A percentile compares a stretch with the other conserved stretches of the same genome.
Evolutionary conservation across 2,888 invertebrate genomes (phyloP).

Genomic region (Mimachlamys varia): DNA sequence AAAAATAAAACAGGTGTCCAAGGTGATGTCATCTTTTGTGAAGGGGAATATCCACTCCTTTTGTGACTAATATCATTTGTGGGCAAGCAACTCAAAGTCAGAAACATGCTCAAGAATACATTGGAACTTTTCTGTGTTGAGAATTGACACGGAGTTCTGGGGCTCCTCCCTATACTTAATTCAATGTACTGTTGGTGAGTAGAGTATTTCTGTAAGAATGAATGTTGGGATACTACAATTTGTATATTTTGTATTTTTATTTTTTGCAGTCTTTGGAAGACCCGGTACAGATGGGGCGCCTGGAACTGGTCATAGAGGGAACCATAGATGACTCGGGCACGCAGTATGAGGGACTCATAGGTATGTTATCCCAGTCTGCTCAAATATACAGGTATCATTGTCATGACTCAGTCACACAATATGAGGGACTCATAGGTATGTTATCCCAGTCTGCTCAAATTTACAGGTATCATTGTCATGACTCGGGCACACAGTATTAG

Average conservation of each 20-base stretch:
- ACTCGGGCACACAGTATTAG: slow-evolving; percentile 76
- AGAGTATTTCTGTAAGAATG: not conserved
- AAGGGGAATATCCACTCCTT: no score
- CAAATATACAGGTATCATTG: no score
- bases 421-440: slow-evolving; percentile 80
- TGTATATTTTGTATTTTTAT: not conserved
- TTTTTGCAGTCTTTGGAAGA: slow-evolving; percentile 79
- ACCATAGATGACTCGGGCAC: slow-evolving; percentile 75
- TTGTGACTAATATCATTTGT: no score
- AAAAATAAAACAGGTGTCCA: no score
- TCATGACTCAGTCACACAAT: slow-evolving; percentile 75
- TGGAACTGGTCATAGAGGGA: slow-evolving; percentile 81
- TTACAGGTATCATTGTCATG: no score
- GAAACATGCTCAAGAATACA: no score
- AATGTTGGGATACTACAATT: not conserved
- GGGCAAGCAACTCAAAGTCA: no score
- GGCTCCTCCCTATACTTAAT: no score
- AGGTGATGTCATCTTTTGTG: no score
- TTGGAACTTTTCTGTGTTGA: no score
- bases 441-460: no score
- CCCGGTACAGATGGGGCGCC: slow-evolving; percentile 77
- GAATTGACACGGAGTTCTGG: not conserved
- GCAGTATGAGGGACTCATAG: slow-evolving; percentile 80
- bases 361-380: slow-evolving; percentile 66
- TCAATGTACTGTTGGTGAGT: not conserved